A percentile compares a stretch with the other conserved stretches of the same genome.
Conservation (phyloP, 2,113 vertebrate species). For the Monopterus albus region DNA sequence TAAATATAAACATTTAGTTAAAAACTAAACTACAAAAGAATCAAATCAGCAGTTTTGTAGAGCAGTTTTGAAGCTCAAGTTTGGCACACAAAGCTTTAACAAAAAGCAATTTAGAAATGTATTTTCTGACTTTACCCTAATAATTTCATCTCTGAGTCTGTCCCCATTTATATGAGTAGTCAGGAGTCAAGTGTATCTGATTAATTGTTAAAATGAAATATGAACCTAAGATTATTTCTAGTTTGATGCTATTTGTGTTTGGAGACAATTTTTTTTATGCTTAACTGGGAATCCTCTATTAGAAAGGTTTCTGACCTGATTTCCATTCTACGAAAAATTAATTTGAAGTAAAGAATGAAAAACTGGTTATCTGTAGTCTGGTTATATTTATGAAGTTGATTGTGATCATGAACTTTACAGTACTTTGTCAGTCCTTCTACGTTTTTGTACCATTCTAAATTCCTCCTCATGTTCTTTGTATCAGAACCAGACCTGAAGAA, state of each 20-base stretch:
- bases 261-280: constrained; percentile 1
- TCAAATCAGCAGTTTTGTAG: too few species aligned
- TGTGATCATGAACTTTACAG: constrained; percentile 14
- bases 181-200: neutral
- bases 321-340: constrained; percentile 1
- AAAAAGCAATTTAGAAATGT: too few species aligned
- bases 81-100: too few species aligned
- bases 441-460: neutral
- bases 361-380: neutral
- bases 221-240: neutral
- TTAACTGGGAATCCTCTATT: neutral
- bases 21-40: too few species aligned
- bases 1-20: too few species aligned
- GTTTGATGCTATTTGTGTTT: neutral
- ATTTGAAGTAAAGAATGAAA: constrained; percentile 11
- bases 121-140: too few species aligned
- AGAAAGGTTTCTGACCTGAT: constrained; percentile 8
- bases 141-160: too few species aligned
- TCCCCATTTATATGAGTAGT: too few species aligned
- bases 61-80: too few species aligned
- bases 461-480: constrained; percentile 1
- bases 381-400: constrained; percentile 25
- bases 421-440: neutral
- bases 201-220: constrained; percentile 20
- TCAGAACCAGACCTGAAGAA: constrained; percentile 96